phyloP scores from a whole-genome alignment of 2,888 invertebrate genomes.

The Rhagophthalmus giganteus region DNA sequence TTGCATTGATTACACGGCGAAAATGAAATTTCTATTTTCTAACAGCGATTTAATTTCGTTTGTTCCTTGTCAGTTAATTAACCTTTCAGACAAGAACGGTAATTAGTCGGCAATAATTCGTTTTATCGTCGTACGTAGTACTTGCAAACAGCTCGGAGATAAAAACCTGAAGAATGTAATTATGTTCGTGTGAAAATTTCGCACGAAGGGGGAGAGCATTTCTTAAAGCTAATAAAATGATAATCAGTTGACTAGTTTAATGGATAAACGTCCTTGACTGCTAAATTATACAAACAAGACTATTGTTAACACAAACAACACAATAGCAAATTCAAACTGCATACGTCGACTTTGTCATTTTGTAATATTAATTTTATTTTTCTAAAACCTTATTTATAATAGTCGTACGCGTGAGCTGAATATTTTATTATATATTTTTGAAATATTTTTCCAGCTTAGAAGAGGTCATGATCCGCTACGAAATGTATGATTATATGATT shows the following conservation, averaged over 20 bases:
- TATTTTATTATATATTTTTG: too few species aligned
- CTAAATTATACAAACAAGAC: constrained; percentile 5
- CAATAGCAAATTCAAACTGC: constrained; percentile 14
- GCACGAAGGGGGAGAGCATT: constrained; percentile 1
- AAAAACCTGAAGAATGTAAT: not conserved
- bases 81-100: not conserved
- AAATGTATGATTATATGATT: too few species aligned
- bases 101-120: not conserved
- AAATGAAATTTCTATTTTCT: not conserved
- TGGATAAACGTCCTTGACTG: constrained; percentile 5
- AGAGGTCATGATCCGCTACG: too few species aligned
- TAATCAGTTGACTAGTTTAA: constrained; percentile 9
- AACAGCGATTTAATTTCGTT: not conserved
- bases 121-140: too few species aligned
- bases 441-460: too few species aligned
- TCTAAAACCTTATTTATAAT: too few species aligned
- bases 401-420: too few species aligned
- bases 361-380: too few species aligned
- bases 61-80: not conserved
- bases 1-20: not conserved
- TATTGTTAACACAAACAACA: constrained; percentile 15
- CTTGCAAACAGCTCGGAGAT: not conserved
- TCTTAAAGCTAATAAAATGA: constrained; percentile 9
- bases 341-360: not conserved
- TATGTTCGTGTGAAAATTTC: not conserved